These are phyloP conservation scores for Xylophagus ater DNA, from an alignment of 2,888 invertebrate species.

Conservation along the genomic window DNA sequence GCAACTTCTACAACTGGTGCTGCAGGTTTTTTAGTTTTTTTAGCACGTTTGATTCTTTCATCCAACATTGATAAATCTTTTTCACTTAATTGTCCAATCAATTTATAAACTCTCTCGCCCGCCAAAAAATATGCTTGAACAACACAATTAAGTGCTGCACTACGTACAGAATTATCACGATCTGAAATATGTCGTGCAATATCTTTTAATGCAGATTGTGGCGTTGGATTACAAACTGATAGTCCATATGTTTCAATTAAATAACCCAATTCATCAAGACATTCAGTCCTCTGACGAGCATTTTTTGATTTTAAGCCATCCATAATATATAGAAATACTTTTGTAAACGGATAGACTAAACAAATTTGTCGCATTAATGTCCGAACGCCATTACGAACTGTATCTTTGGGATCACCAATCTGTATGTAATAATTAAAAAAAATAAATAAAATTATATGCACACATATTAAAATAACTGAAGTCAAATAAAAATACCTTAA, in stretches of 20 bases:
- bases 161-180: slow-evolving; percentile 89
- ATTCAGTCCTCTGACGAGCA: slow-evolving; percentile 91
- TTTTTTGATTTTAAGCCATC: slow-evolving; percentile 96
- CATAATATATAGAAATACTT: slow-evolving; percentile 81
- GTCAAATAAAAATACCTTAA: slow-evolving; percentile 53
- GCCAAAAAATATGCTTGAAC: slow-evolving; percentile 82
- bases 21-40: slow-evolving; percentile 48
- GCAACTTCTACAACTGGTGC: slow-evolving; percentile 34
- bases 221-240: slow-evolving; percentile 69
- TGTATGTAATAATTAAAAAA: too few relatives aligned
- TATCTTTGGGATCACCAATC: slow-evolving; percentile 94
- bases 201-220: slow-evolving; percentile 64
- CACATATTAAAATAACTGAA: neutral
- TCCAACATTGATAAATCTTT: slow-evolving; percentile 91
- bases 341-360: slow-evolving; percentile 75
- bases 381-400: slow-evolving; percentile 82
- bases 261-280: slow-evolving; percentile 81
- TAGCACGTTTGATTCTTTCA: slow-evolving; percentile 88
- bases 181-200: slow-evolving; percentile 93
- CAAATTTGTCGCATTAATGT: slow-evolving; percentile 74
- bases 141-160: slow-evolving; percentile 89
- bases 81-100: slow-evolving; percentile 84
- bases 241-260: slow-evolving; percentile 79
- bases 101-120: slow-evolving; percentile 80
- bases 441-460: neutral